Base-by-base conservation (phyloP, 2,888 invertebrate species). In the Invenusta paracnida region DNA sequence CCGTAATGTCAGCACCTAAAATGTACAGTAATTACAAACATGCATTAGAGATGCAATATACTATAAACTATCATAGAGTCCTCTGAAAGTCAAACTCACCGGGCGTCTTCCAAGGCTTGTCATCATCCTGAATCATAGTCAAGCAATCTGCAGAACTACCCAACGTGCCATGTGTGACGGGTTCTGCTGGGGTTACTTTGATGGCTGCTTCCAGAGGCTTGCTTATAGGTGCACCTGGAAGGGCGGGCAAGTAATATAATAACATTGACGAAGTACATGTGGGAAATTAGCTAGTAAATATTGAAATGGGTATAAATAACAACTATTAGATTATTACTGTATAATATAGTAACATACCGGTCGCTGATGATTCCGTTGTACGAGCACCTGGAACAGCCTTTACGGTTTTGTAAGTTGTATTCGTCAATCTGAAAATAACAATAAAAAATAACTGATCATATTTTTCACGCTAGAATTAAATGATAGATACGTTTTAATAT, bases 1-100 rank as follows among this genome's bases (percentile, higher is more conserved):
- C 97, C 66, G 97, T 98, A 84, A 99, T 96, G 92, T 99, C 98
- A 86, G 99, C 98, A 90, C 98, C 91, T 91, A 48, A 5, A 48
- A 48, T 48, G 17, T 48, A 17, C 48, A 48, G 17, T 48, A 17
- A 11, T 48, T 17, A 48, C 48, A 48, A 48, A 11, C 5, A 5
- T 11, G 17, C 5, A 48, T 48, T 48, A 48, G 5, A 48, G 48
- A 11, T 5, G 17, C 5, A 48, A 48, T 17, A 48, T 17, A 48
- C 5, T 11, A 48, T 17, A 48, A 48, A 48, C 5, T 48, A 48
- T 48, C 5, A 5, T 23, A 73, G 17, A 73, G 48, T 5, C 48
- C 48, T 11, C 11, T 17, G 5, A 11, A 11, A 48, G 5, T 48
- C 5, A 13, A 23, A 73, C 73, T 73, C 5, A 73, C 73, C 73